phyloP scores from a whole-genome alignment of 2,113 vertebrate species.

The Aythya baeri region DNA sequence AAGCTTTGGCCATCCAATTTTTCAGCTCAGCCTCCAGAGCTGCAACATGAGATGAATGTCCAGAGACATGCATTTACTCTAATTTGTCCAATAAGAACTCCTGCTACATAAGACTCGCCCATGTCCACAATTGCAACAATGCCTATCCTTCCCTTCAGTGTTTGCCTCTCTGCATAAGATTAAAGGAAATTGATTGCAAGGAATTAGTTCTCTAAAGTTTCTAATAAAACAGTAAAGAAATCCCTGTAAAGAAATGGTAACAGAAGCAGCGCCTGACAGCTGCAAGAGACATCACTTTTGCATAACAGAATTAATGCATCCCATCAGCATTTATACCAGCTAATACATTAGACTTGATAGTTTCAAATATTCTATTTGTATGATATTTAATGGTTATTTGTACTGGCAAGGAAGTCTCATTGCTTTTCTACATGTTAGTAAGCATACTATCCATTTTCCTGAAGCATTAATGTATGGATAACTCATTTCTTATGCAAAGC shows the following conservation, averaged over 20 bases:
- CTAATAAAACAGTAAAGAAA: background rate
- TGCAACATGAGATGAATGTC: background rate
- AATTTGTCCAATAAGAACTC: background rate
- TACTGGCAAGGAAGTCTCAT: background rate
- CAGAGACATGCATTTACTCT: background rate
- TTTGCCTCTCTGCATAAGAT: background rate
- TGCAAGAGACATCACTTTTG: background rate
- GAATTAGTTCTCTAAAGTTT: background rate
- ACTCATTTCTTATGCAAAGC: conserved; percentile 27
- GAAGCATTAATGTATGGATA: background rate
- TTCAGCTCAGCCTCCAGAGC: background rate
- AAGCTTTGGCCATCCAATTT: background rate
- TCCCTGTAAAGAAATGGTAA: background rate
- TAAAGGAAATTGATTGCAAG: background rate
- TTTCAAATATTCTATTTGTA: background rate
- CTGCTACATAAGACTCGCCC: background rate
- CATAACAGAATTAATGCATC: background rate
- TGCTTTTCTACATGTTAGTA: background rate
- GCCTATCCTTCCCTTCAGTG: background rate
- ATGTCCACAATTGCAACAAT: background rate
- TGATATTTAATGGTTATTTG: background rate
- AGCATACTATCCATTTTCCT: background rate
- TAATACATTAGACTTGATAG: background rate
- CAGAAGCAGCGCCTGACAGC: background rate
- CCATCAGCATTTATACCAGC: background rate